Conservation (phyloP, 2,888 invertebrate species). For the Thereva nobilitata region DNA sequence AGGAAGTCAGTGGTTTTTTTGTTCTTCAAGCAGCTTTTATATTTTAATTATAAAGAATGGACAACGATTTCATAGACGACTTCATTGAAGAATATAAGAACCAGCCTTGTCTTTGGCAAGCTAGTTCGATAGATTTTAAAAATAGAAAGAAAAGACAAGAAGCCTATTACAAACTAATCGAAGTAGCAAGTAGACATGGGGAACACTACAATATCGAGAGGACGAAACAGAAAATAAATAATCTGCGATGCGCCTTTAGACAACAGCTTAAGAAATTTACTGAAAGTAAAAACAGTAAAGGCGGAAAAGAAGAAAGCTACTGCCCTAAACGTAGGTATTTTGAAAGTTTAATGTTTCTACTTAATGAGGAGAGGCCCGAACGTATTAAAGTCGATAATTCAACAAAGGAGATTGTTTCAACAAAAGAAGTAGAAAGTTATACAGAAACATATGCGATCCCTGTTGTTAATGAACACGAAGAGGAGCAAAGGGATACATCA, state of each 20-base stretch:
- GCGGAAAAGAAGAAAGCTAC: constrained; percentile 55
- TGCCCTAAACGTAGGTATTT: constrained; percentile 56
- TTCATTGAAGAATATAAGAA: constrained; percentile 56
- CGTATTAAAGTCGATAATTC: constrained; percentile 44
- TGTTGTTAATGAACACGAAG: constrained; percentile 15
- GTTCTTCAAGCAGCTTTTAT: not conserved
- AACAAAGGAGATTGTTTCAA: constrained; percentile 6
- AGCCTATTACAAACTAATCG: constrained; percentile 55
- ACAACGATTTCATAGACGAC: constrained; percentile 55
- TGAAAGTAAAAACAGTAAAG: constrained; percentile 53
- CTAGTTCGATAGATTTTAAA: constrained; percentile 54
- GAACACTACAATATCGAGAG: constrained; percentile 57
- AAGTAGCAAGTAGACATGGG: constrained; percentile 56
- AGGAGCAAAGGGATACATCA: constrained; percentile 43
- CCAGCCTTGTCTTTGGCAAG: constrained; percentile 57
- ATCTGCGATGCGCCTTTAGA: constrained; percentile 56
- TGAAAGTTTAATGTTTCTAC: constrained; percentile 57
- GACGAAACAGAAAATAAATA: constrained; percentile 58
- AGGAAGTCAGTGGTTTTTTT: no score
- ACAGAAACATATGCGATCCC: constrained; percentile 18
- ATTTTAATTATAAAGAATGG: constrained; percentile 25
- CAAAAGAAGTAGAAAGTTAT: constrained; percentile 7
- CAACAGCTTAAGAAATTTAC: constrained; percentile 56
- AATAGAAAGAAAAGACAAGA: constrained; percentile 55
- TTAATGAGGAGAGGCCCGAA: constrained; percentile 54